These are phyloP conservation scores for Drosophila testacea DNA, from an alignment of 2,888 invertebrate species.

Conservation along the genomic window DNA sequence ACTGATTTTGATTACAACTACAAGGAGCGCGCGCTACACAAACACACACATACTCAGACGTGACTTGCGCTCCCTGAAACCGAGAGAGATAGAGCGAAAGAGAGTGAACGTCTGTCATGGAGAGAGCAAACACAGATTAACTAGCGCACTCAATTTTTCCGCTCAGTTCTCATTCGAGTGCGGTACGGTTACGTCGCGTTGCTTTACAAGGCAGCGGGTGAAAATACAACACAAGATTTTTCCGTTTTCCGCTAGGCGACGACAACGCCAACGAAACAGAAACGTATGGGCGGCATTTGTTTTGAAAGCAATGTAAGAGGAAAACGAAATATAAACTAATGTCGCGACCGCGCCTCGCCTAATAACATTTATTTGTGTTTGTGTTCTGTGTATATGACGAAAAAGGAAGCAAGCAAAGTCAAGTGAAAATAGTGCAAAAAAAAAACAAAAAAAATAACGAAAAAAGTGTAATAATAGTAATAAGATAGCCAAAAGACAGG, in stretches of 20 bases:
- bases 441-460: slow-evolving; percentile 21
- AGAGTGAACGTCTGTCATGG: slow-evolving; percentile 18
- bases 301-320: slow-evolving; percentile 71
- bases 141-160: slow-evolving; percentile 52
- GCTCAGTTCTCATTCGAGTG: slow-evolving; percentile 66
- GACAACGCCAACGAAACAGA: slow-evolving; percentile 40
- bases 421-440: slow-evolving; percentile 71
- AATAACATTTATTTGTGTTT: slow-evolving; percentile 53
- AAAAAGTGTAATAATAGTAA: slow-evolving; percentile 60
- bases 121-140: slow-evolving; percentile 58
- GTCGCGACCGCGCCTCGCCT: slow-evolving; percentile 70
- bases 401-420: slow-evolving; percentile 54
- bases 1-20: slow-evolving; percentile 74
- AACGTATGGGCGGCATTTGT: slow-evolving; percentile 74
- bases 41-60: slow-evolving; percentile 33
- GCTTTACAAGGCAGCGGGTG: slow-evolving; percentile 55
- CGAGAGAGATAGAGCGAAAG: slow-evolving; percentile 27
- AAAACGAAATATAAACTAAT: slow-evolving; percentile 68
- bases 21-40: slow-evolving; percentile 62
- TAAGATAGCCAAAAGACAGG: slow-evolving; percentile 71
- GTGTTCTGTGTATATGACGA: slow-evolving; percentile 39
- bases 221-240: slow-evolving; percentile 68
- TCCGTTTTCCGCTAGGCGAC: slow-evolving; percentile 64
- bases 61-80: slow-evolving; percentile 43
- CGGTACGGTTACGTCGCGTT: slow-evolving; percentile 73